Conservation (phyloP, 2,888 invertebrate species). For the Tolmerus cingulatus region DNA sequence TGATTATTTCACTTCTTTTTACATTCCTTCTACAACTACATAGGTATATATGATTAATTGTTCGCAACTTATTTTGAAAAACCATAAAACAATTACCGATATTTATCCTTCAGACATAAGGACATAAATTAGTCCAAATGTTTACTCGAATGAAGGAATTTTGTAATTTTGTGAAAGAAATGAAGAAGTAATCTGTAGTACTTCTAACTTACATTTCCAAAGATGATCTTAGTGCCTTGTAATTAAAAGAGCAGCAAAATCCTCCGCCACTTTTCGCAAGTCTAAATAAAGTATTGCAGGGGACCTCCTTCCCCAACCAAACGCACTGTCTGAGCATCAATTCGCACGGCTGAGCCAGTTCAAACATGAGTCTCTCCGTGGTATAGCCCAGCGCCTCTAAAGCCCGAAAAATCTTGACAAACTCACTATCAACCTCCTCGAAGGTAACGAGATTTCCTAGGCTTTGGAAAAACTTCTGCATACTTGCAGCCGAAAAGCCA, state of each 20-base stretch:
- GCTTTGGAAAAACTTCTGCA: constrained; percentile 9
- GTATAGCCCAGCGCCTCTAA: constrained; percentile 52
- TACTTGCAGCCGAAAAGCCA: background rate
- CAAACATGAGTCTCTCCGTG: constrained; percentile 56
- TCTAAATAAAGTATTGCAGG: constrained; percentile 56
- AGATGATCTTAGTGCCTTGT: constrained; percentile 51
- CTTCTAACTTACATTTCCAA: constrained; percentile 46
- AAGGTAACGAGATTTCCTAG: constrained; percentile 16
- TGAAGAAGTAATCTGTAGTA: background rate
- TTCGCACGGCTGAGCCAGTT: constrained; percentile 58
- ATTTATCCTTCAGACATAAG: no score
- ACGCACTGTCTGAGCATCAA: constrained; percentile 54
- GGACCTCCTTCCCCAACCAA: constrained; percentile 55
- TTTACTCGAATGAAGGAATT: no score
- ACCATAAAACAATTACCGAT: no score
- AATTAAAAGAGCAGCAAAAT: constrained; percentile 59
- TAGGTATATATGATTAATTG: no score
- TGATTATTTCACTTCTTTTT: no score
- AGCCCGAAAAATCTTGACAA: constrained; percentile 50
- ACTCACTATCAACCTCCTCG: constrained; percentile 48
- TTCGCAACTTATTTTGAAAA: no score
- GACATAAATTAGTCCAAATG: no score
- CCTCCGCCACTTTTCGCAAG: constrained; percentile 56
- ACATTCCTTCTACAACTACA: no score
- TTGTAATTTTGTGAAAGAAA: background rate